Percentiles rank a stretch among this genome's conserved stretches.
Conservation (phyloP, 2,888 invertebrate genomes). For the Drosophila bunnanda region DNA sequence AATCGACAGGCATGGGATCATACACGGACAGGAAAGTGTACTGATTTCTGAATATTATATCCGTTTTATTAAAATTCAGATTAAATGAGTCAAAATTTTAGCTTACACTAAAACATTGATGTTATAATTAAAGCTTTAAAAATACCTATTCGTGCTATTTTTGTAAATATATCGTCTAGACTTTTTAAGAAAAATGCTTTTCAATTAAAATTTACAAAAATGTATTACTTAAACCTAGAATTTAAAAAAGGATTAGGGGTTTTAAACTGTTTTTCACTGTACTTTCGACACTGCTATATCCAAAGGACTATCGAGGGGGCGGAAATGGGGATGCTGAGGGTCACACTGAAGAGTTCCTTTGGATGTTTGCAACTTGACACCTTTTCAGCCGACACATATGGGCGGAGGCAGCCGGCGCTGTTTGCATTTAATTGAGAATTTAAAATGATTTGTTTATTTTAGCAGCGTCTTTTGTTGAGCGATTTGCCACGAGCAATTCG, state of each 20-base stretch:
- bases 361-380: conserved; percentile 75
- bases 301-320: conserved; percentile 2
- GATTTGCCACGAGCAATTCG: conserved; percentile 69
- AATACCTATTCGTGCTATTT: not conserved
- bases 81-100: not conserved
- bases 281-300: conserved; percentile 17
- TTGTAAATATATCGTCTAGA: not conserved
- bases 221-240: not conserved
- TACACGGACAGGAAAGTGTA: conserved; percentile 2
- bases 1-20: conserved; percentile 46
- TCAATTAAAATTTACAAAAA: not conserved
- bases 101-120: too few relatives aligned
- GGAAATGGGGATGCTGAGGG: conserved; percentile 42
- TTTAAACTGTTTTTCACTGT: not conserved
- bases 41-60: rapidly evolving
- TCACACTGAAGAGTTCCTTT: conserved; percentile 55
- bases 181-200: not conserved
- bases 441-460: conserved; percentile 81
- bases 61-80: too few relatives aligned
- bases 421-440: conserved; percentile 81
- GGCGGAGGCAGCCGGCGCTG: conserved; percentile 29
- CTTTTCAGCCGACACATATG: conserved; percentile 55
- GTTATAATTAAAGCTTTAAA: not conserved
- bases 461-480: conserved; percentile 71
- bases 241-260: not conserved